Conservation (phyloP, 2,888 invertebrate genomes). For the Panopea generosa region DNA sequence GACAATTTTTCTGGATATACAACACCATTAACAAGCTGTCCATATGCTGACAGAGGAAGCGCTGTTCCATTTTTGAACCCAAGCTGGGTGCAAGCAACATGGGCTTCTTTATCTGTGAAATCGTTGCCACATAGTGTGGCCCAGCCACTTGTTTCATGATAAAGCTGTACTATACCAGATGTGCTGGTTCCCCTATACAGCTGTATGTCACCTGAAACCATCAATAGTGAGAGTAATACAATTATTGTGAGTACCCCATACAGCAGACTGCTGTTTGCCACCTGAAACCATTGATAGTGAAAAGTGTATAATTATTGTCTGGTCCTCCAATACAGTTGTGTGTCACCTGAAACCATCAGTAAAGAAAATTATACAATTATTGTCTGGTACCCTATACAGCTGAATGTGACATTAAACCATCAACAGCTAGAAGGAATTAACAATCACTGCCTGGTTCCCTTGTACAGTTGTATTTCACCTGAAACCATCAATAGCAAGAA, state of each 20-base stretch:
- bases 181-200: constrained; percentile 25
- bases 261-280: constrained; percentile 4
- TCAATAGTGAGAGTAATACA: background rate
- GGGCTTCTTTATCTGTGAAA: constrained; percentile 33
- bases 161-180: constrained; percentile 47
- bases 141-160: constrained; percentile 25
- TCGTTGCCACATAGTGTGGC: constrained; percentile 36
- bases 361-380: no score
- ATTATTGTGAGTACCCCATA: background rate
- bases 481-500: no score
- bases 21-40: constrained; percentile 8
- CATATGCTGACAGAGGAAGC: constrained; percentile 38
- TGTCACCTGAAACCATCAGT: no score
- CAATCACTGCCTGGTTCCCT: no score
- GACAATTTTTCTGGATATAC: constrained; percentile 25
- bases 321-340: no score
- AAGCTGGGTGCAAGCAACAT: constrained; percentile 27
- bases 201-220: constrained; percentile 25
- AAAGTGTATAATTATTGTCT: no score
- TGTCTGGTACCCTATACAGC: no score
- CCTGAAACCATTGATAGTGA: constrained; percentile 4
- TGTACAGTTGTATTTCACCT: no score
- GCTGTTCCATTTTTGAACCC: constrained; percentile 22
- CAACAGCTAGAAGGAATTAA: no score
- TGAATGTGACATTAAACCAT: no score